These are phyloP conservation scores for Philopedon plagiatum DNA, from an alignment of 2,888 invertebrate species.

Conservation along the genomic window DNA sequence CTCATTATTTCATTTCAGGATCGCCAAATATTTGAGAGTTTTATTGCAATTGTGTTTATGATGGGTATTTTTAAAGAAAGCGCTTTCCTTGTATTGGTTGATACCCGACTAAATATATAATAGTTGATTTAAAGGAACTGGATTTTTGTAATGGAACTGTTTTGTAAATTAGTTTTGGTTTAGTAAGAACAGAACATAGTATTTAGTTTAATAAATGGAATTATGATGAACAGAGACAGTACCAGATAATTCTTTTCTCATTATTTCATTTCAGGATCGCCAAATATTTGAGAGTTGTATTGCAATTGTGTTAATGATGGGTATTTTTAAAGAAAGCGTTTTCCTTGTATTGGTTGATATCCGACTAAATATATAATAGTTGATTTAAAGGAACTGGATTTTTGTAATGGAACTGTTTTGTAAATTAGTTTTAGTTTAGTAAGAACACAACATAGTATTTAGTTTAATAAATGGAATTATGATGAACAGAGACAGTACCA, in stretches of 20 bases:
- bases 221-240: slow-evolving; percentile 62
- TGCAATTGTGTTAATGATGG: slow-evolving; percentile 4
- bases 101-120: no score
- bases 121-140: no score
- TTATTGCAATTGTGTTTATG: slow-evolving; percentile 13
- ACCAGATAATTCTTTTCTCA: slow-evolving; percentile 37
- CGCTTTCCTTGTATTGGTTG: neutral
- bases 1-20: slow-evolving; percentile 29
- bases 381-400: no score
- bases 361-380: no score
- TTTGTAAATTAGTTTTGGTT: no score
- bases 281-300: slow-evolving; percentile 20
- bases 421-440: no score
- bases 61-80: slow-evolving; percentile 11
- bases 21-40: slow-evolving; percentile 18
- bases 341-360: neutral
- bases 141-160: no score
- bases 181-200: no score
- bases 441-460: no score
- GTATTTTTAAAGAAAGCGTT: slow-evolving; percentile 7
- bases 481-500: slow-evolving; percentile 61
- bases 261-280: slow-evolving; percentile 21
- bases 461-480: slow-evolving; percentile 61
- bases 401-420: no score
- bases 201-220: slow-evolving; percentile 62